These are phyloP conservation scores for Opisthocomus hoazin DNA, from an alignment of 2,113 vertebrate species.

Conservation along the genomic window DNA sequence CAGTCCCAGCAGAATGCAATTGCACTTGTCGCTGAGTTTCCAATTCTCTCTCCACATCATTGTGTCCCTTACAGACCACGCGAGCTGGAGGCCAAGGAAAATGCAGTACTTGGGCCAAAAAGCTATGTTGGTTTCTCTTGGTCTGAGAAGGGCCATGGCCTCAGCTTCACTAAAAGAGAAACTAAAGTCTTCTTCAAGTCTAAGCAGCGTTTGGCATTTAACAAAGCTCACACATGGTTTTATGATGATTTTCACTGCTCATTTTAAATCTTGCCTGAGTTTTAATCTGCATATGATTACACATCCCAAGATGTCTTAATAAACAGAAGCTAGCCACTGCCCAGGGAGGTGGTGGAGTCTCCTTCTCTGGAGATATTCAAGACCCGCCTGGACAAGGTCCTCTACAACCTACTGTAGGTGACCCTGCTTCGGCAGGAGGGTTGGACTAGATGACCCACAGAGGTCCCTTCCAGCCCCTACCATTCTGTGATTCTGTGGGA, in stretches of 20 bases:
- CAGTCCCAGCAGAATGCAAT: neutral
- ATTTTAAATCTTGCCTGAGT: neutral
- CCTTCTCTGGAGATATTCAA: too few species aligned
- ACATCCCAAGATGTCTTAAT: neutral
- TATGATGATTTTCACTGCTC: neutral
- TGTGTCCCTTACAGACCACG: rapidly evolving
- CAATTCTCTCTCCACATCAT: neutral
- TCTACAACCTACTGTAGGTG: too few species aligned
- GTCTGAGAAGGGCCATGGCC: neutral
- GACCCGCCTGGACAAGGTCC: too few species aligned
- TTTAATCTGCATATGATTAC: neutral
- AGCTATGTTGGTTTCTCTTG: neutral
- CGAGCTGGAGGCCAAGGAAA: neutral
- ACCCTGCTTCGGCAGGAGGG: too few species aligned
- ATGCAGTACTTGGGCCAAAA: neutral
- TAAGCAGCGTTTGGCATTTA: neutral
- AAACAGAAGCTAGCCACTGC: neutral
- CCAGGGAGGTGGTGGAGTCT: too few species aligned
- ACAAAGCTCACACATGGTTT: neutral
- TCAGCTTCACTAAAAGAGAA: neutral
- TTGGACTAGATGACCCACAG: too few species aligned
- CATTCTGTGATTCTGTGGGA: too few species aligned
- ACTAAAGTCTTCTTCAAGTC: neutral
- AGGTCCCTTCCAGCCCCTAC: too few species aligned
- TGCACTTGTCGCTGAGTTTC: neutral